Conservation (phyloP, 2,113 vertebrate species). For the Bothrops jararaca region DNA sequence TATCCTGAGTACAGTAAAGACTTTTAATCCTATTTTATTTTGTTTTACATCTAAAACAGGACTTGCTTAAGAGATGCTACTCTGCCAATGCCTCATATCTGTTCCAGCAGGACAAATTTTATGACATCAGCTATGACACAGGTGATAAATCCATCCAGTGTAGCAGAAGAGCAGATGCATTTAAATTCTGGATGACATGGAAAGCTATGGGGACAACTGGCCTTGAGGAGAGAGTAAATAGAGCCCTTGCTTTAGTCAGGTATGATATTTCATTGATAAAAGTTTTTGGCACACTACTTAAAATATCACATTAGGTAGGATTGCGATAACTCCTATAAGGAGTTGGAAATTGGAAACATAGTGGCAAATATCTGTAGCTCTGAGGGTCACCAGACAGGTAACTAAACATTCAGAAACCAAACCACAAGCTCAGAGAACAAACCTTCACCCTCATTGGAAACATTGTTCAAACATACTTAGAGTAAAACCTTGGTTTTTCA, state of each 20-base stretch:
- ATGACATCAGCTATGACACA: constrained; percentile 80
- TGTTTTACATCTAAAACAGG: constrained; percentile 53
- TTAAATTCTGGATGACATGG: constrained; percentile 87
- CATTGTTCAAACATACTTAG: neutral
- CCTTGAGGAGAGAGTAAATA: constrained; percentile 81
- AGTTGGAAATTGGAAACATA: neutral
- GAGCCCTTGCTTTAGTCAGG: constrained; percentile 78
- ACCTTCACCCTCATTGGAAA: neutral
- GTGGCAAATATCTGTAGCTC: no score
- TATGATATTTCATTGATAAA: constrained; percentile 23
- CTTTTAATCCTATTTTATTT: neutral
- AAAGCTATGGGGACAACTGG: constrained; percentile 79
- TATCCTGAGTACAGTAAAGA: neutral
- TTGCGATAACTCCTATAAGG: neutral
- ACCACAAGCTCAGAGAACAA: no score
- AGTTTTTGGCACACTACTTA: neutral
- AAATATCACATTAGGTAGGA: no score
- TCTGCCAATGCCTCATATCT: constrained; percentile 79
- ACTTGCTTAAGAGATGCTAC: constrained; percentile 77
- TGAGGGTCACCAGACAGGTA: no score
- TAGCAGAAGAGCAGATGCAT: constrained; percentile 80
- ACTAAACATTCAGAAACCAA: no score
- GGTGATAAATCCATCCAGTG: constrained; percentile 86
- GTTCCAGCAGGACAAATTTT: constrained; percentile 87
- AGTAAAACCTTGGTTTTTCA: neutral